Conservation (phyloP, 2,797 vertebrate species). For the Alcedo atthis region DNA sequence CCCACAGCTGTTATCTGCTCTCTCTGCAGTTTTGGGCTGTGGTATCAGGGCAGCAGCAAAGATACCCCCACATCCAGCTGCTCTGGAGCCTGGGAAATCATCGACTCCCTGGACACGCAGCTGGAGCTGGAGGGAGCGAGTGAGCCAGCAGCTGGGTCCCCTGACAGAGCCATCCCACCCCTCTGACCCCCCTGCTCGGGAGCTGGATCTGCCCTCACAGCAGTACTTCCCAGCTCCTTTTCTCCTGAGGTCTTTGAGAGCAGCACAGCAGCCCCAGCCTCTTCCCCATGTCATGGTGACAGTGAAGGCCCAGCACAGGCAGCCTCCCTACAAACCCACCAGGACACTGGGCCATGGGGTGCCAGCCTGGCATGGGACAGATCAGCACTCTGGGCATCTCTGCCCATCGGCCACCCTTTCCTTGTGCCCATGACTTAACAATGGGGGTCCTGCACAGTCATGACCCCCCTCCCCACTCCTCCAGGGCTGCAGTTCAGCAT, state of each 20-base stretch:
- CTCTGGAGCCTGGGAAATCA: conserved; percentile 86
- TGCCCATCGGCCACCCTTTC: background rate
- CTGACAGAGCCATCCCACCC: background rate
- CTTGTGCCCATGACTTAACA: background rate
- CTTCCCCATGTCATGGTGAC: accelerated
- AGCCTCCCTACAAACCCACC: background rate
- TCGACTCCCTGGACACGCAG: conserved; percentile 69
- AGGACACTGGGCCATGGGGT: background rate
- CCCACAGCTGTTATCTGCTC: background rate
- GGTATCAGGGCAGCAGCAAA: conserved; percentile 79
- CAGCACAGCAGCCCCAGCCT: accelerated
- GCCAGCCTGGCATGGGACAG: background rate
- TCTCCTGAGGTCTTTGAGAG: accelerated
- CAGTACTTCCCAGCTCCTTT: background rate
- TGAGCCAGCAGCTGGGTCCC: accelerated
- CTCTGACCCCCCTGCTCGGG: background rate
- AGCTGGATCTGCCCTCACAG: background rate
- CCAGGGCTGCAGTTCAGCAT: background rate
- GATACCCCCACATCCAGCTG: conserved; percentile 62
- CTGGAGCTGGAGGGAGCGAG: background rate
- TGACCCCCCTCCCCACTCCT: background rate
- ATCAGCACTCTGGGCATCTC: background rate
- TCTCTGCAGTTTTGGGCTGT: conserved; percentile 86
- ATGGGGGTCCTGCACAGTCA: accelerated
- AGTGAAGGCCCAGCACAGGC: accelerated